Percentiles rank a stretch among this genome's conserved stretches.
Evolutionary conservation across 2,888 invertebrate species (phyloP).

Genomic region (Idaea aversata): DNA sequence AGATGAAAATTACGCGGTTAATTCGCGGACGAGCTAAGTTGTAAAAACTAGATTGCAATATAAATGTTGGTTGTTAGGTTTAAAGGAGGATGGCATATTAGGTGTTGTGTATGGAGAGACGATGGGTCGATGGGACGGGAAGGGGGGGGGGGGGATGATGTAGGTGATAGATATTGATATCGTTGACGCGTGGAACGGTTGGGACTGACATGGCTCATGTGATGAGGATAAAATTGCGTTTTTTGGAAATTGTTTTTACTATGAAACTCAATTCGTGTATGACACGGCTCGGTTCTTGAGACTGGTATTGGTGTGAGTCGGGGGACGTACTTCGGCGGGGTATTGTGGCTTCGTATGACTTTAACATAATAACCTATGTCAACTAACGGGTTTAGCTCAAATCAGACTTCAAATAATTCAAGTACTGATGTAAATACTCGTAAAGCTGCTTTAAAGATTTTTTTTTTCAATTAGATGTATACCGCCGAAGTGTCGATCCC

Average conservation of each 20-base stretch:
- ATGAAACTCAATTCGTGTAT: constrained; percentile 67
- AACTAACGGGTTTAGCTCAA: no score
- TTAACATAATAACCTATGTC: no score
- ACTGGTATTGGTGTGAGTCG: constrained; percentile 58
- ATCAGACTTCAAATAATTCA: no score
- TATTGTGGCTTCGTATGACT: not conserved
- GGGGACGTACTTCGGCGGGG: constrained; percentile 21
- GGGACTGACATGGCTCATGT: constrained; percentile 75
- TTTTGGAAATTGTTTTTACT: constrained; percentile 45
- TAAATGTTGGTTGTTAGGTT: constrained; percentile 67
- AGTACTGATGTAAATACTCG: no score
- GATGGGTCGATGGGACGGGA: constrained; percentile 21
- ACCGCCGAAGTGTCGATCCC: constrained; percentile 18
- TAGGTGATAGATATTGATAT: constrained; percentile 51
- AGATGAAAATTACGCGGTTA: constrained; percentile 40
- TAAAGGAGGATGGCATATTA: constrained; percentile 66
- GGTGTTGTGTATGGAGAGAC: constrained; percentile 73
- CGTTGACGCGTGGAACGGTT: constrained; percentile 56
- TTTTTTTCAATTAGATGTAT: constrained; percentile 3
- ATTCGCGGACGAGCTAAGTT: constrained; percentile 62
- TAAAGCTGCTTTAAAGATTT: not conserved
- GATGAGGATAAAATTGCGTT: constrained; percentile 67
- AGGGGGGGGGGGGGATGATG: constrained; percentile 34
- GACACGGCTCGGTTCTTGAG: constrained; percentile 71
- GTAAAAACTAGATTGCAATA: constrained; percentile 74